Percentiles rank a stretch among this genome's conserved stretches.
Conservation (phyloP, 2,888 invertebrate species). For the Iphiclides podalirius region DNA sequence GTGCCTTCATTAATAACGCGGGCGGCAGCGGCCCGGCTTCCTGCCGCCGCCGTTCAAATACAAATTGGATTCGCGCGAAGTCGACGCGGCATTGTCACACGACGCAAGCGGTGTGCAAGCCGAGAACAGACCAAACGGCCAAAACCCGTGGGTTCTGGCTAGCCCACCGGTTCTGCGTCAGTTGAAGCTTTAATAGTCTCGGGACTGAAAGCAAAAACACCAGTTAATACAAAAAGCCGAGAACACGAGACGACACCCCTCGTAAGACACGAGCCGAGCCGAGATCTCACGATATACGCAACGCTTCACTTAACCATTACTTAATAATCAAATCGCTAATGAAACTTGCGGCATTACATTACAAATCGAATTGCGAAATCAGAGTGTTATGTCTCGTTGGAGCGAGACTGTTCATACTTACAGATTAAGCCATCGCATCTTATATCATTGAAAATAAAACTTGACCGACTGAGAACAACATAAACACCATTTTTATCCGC, state of each 20-base stretch:
- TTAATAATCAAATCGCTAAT: neutral
- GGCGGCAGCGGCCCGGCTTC: conserved; percentile 70
- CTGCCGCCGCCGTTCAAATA: conserved; percentile 66
- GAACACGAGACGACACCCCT: too few relatives aligned
- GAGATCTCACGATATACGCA: neutral
- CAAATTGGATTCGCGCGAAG: conserved; percentile 63
- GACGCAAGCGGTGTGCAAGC: conserved; percentile 32
- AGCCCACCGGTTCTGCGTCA: too few relatives aligned
- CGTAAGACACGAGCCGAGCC: neutral
- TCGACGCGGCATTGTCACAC: conserved; percentile 43
- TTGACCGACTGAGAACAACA: too few relatives aligned
- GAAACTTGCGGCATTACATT: neutral
- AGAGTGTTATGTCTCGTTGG: too few relatives aligned
- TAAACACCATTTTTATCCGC: too few relatives aligned
- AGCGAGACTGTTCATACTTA: neutral
- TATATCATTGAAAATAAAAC: too few relatives aligned
- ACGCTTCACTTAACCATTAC: neutral
- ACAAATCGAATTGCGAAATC: too few relatives aligned
- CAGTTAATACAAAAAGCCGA: too few relatives aligned
- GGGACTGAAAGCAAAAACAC: too few relatives aligned
- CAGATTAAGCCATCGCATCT: too few relatives aligned
- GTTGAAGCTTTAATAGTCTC: too few relatives aligned
- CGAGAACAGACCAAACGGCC: neutral
- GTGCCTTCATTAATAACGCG: conserved; percentile 69
- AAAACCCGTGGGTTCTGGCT: too few relatives aligned